phyloP scores from a whole-genome alignment of 1,140 invertebrate genomes.

The Drosophila lacertosa region DNA sequence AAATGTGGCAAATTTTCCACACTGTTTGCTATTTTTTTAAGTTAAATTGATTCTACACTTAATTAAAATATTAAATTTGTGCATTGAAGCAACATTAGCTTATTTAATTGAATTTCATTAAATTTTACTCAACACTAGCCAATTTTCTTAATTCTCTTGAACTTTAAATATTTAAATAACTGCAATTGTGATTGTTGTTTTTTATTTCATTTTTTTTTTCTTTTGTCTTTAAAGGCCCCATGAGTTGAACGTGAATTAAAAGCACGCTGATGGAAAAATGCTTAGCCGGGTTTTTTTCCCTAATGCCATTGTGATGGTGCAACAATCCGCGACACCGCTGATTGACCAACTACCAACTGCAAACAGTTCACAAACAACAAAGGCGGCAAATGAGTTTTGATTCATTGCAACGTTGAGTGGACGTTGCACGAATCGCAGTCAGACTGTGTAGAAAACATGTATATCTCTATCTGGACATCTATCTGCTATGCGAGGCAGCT shows the following conservation, averaged over 20 bases:
- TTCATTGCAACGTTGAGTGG: conserved; percentile 35
- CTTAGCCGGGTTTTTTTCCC: background rate
- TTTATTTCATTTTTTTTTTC: background rate
- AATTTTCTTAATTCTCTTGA: background rate
- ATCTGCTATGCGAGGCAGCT: conserved; percentile 38
- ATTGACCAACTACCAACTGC: conserved; percentile 48
- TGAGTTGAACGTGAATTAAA: background rate
- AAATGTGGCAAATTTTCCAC: no score
- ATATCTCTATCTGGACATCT: conserved; percentile 24
- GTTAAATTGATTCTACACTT: no score
- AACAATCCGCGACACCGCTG: conserved; percentile 4
- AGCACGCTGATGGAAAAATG: background rate
- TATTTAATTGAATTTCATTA: no score
- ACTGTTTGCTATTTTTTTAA: no score
- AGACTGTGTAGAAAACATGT: conserved; percentile 1
- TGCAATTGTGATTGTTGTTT: background rate
- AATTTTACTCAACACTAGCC: no score
- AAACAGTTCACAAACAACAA: conserved; percentile 58
- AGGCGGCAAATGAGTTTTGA: conserved; percentile 70
- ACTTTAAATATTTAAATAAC: background rate
- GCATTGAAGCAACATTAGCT: no score
- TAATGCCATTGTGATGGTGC: background rate
- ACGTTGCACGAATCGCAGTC: background rate
- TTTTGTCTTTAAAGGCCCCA: background rate
- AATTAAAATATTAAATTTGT: background rate